A percentile compares a stretch with the other conserved stretches of the same genome.
These are phyloP conservation scores for Zeus faber DNA, from an alignment of 2,113 vertebrate genomes.

Conservation along the genomic window DNA sequence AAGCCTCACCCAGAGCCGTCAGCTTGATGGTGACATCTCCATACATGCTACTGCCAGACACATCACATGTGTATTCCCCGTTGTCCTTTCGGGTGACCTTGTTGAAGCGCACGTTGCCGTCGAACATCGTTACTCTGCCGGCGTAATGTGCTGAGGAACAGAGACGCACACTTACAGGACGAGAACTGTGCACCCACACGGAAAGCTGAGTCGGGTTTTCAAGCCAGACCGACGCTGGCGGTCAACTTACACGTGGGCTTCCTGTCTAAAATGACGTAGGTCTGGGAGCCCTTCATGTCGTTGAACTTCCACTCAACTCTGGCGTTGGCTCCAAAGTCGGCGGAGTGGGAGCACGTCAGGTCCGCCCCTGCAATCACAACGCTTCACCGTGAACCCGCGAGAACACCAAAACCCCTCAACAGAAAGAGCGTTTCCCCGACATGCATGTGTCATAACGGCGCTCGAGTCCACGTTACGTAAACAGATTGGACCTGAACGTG, in stretches of 20 bases:
- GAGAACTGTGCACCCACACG: too few species aligned
- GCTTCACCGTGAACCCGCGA: not conserved
- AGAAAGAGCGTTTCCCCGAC: too few species aligned
- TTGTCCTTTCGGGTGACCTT: constrained; percentile 61
- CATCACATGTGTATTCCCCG: constrained; percentile 68
- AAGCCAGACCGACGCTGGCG: too few species aligned
- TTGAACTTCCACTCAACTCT: constrained; percentile 75
- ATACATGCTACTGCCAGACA: constrained; percentile 46
- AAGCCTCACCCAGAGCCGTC: constrained; percentile 66
- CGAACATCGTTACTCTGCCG: constrained; percentile 24
- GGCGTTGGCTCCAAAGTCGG: constrained; percentile 61
- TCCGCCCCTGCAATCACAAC: constrained; percentile 55
- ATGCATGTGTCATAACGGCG: too few species aligned
- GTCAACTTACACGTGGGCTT: constrained; percentile 63
- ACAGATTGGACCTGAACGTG: too few species aligned
- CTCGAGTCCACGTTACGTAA: too few species aligned
- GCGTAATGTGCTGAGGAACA: constrained; percentile 48
- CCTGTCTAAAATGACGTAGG: constrained; percentile 54
- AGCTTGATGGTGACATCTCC: constrained; percentile 44
- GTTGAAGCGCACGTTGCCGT: constrained; percentile 52
- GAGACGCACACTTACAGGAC: too few species aligned
- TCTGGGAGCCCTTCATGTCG: constrained; percentile 48
- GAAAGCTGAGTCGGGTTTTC: too few species aligned
- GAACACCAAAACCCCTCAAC: not conserved
- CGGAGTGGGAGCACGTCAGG: constrained; percentile 52